Percentiles rank a stretch among this genome's conserved stretches.
Evolutionary conservation across 2,113 vertebrate genomes (phyloP).

Genomic region (Panthera leo): DNA sequence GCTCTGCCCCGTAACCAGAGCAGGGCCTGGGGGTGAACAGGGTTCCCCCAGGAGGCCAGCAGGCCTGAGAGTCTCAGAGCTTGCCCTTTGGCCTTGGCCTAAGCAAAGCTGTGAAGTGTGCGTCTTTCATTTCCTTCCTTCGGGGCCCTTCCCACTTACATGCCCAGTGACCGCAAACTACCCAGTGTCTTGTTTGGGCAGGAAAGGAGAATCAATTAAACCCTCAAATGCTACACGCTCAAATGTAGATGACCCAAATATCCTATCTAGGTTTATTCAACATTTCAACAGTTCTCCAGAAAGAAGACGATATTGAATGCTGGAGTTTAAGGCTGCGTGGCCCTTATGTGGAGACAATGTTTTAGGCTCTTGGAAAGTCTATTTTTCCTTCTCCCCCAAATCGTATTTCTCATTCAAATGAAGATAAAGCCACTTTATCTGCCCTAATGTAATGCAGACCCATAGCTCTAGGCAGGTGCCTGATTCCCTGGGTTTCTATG

Average conservation of each 20-base stretch:
- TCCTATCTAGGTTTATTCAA: not conserved
- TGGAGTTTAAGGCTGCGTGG: not conserved
- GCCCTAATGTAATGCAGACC: not conserved
- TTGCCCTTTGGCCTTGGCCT: not conserved
- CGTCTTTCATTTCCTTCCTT: slow-evolving; percentile 48
- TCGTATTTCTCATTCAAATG: not conserved
- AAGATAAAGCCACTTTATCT: not conserved
- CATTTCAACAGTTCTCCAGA: not conserved
- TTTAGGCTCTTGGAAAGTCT: not conserved
- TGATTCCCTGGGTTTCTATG: not conserved
- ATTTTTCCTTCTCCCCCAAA: not conserved
- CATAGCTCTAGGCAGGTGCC: not conserved
- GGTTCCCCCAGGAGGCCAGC: not conserved
- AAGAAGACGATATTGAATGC: not conserved
- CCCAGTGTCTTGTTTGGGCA: not conserved
- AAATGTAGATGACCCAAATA: not conserved
- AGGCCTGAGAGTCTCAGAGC: not conserved
- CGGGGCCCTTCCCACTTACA: not conserved
- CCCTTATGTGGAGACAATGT: not conserved
- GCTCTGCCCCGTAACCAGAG: not conserved
- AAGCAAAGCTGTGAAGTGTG: not conserved
- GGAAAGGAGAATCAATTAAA: not conserved
- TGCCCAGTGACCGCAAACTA: not conserved
- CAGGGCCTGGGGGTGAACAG: not conserved
- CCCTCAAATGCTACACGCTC: not conserved